These are phyloP conservation scores for Dimorphilus gyrociliatus DNA, from an alignment of 2,888 invertebrate genomes.

Conservation along the genomic window DNA sequence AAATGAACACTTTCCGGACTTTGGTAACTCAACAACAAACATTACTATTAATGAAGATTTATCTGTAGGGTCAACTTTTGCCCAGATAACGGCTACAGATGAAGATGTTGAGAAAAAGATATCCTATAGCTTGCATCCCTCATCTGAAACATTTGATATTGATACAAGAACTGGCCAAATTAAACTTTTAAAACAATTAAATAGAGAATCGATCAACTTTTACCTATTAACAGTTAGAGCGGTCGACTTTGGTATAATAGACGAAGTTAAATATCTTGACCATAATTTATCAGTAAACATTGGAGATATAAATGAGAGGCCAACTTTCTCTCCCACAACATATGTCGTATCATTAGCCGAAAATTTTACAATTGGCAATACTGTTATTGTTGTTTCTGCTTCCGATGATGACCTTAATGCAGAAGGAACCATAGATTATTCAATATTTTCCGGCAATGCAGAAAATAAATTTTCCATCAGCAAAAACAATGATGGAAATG, in stretches of 20 bases:
- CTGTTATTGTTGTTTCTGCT: slow-evolving; percentile 14
- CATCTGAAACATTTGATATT: slow-evolving; percentile 16
- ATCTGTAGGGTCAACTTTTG: slow-evolving; percentile 9
- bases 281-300: slow-evolving; percentile 9
- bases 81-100: slow-evolving; percentile 14
- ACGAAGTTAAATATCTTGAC: no score
- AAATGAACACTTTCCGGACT: slow-evolving; percentile 19
- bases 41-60: slow-evolving; percentile 10
- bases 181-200: slow-evolving; percentile 9
- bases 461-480: neutral
- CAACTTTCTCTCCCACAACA: slow-evolving; percentile 13
- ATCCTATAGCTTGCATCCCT: slow-evolving; percentile 14
- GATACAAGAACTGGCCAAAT: slow-evolving; percentile 8
- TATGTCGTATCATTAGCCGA: slow-evolving; percentile 17
- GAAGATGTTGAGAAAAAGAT: slow-evolving; percentile 12
- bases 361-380: slow-evolving; percentile 12
- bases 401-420: slow-evolving; percentile 16
- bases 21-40: slow-evolving; percentile 9
- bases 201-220: slow-evolving; percentile 10
- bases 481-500: neutral
- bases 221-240: slow-evolving; percentile 13
- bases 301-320: slow-evolving; percentile 21
- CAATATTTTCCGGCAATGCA: slow-evolving; percentile 14
- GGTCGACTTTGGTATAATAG: no score
- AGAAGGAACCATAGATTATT: no score